Base-by-base conservation (phyloP, 2,888 invertebrate genomes). In the Cyrtodaria siliqua region DNA sequence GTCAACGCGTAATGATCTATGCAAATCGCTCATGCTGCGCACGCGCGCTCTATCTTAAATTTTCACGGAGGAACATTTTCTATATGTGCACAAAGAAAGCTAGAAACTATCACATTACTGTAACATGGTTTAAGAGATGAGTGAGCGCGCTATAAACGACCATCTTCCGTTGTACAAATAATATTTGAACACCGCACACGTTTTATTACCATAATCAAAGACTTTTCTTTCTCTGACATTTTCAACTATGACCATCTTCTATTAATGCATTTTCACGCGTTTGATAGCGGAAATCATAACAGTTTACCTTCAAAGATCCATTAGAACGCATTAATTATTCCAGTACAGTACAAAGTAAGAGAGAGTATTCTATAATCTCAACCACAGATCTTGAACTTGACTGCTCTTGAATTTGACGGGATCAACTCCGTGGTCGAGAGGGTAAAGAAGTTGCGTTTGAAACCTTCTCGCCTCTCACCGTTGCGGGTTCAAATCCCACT, bases 21-120 rank as follows among this genome's bases (percentile, higher is more conserved):
- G 69, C 67, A 62, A 59, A 61, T 50, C 24, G 47, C 79, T 70
- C 71, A 75, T 71, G 79, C 53, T 26, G 12, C 47, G 59, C 79
- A 79, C 79, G 79, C 57, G 79, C 61, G 14, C 33, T 40, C 24
- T 44, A 50, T 63, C 63, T 71, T 71, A 63, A 71, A 71, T 63
- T 62, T 50, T 57, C 23, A 62, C 57, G 57, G 24, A 27, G 29
- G 44, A 63, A 57, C 50, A 47, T 56, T 42, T 38, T 27, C 33
- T 33, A 27, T 63, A 53, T 63, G 57, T 63, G 63, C 63, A 63
- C 63, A 63, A 63, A 63, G 55, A 33, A 24, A 20, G 26, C 12
- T 9, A 16, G 53, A 55, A 63, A 42, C 14, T 23, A 55, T 63
- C 63, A 20, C 53, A 55, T 63, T 63, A 14, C 6, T 2, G 40